A percentile compares a stretch with the other conserved stretches of the same genome.
Evolutionary conservation across 2,113 vertebrate species (phyloP).

Genomic region (Plestiodon gilberti): DNA sequence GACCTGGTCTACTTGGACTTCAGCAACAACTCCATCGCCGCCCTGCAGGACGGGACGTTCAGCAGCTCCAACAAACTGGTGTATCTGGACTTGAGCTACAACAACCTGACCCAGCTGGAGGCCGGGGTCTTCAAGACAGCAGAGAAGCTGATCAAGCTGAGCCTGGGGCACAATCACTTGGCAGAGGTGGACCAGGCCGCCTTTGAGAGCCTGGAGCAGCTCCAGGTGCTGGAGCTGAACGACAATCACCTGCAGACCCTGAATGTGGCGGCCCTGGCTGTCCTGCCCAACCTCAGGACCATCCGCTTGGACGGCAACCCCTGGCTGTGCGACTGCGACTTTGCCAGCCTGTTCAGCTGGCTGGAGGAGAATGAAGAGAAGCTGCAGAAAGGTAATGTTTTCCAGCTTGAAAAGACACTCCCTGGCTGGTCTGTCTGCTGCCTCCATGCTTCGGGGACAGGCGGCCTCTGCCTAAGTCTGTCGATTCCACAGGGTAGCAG

Average conservation of each 20-base stretch:
- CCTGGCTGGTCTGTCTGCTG: neutral
- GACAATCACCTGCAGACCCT: constrained; percentile 89
- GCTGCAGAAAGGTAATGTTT: constrained; percentile 88
- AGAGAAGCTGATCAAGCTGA: constrained; percentile 89
- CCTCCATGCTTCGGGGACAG: neutral
- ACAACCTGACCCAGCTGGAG: constrained; percentile 92
- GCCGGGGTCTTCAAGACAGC: constrained; percentile 90
- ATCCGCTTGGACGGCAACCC: constrained; percentile 95
- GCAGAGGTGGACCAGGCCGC: constrained; percentile 89
- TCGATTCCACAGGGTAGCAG: no score
- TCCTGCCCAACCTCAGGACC: constrained; percentile 88
- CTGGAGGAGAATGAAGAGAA: constrained; percentile 92
- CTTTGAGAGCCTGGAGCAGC: constrained; percentile 89
- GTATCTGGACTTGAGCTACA: constrained; percentile 94
- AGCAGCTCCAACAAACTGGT: constrained; percentile 92
- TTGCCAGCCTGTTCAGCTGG: constrained; percentile 94
- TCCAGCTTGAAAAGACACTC: no score
- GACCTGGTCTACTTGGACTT: constrained; percentile 97
- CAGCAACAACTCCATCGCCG: constrained; percentile 91
- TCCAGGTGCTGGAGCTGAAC: constrained; percentile 93
- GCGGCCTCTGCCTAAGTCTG: neutral
- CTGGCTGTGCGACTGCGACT: constrained; percentile 96
- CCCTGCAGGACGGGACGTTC: constrained; percentile 90
- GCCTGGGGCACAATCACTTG: constrained; percentile 91
- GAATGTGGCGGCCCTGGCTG: constrained; percentile 84